Base-by-base conservation (phyloP, 1,140 invertebrate species). In the Drosophila pseudoobscura region DNA sequence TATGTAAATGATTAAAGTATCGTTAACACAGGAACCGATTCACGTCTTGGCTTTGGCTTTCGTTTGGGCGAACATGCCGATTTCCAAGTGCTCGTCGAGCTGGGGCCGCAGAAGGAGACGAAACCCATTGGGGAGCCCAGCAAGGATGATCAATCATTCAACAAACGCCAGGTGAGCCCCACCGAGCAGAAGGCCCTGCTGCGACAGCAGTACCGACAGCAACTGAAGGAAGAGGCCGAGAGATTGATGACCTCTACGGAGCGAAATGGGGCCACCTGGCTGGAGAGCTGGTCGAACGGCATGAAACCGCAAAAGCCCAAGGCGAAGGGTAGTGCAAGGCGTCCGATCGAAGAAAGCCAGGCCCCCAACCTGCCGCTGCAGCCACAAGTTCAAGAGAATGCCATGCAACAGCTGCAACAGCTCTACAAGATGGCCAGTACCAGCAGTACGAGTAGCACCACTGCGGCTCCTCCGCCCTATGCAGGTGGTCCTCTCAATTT, bases 21-120 rank as follows among this genome's bases (percentile, higher is more conserved):
- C 1, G 15, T 26, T 11, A 6, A 49, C 8, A 47, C 88, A 97
- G 96, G 96, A 64, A 96, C 95, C 24, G 96, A 97, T 90, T 96
- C 96, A 1, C 93, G 95, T 49, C 55, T 96, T 15, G 96, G 96
- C 1, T 94, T 96, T 76, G 96, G 96, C 1, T 97, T 96, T 87
- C 93, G 95, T 35, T 92, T 97, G 2, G 96, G 96, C 1, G 94
- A 96, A 53, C 95, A 96, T 91, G 96, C 96, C 0, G 96, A 97
- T 91, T 94, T 97, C 75, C 96, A 97, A 89, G 91, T 96, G 3
- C 65, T 96, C 13, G 91, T 96, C 17, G 96, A 97, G 85, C 85
- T 96, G 6, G 96, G 96, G 1, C 96, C 96, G 1, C 96, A 97
- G 82, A 93, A 91, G 7, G 92, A 94, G 45, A 96, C 96, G 0